A percentile compares a stretch with the other conserved stretches of the same genome.
Conservation (phyloP, 2,888 invertebrate genomes). For the Mythimna albipuncta region DNA sequence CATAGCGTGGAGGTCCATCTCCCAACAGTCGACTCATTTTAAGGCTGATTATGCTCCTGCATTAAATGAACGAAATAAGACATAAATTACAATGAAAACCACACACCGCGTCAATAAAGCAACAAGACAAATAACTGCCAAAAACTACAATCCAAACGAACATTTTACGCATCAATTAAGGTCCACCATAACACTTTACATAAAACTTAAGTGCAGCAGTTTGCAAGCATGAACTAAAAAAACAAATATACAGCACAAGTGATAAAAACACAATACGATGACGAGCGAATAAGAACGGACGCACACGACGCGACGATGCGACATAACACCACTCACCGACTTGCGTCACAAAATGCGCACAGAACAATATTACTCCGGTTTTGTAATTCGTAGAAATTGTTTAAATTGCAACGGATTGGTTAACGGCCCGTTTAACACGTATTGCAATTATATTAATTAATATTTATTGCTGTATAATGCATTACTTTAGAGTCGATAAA, state of each 20-base stretch:
- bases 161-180: conserved; percentile 51
- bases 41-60: too few species aligned
- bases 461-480: conserved; percentile 38
- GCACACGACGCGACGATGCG: conserved; percentile 28
- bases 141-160: conserved; percentile 25
- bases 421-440: conserved; percentile 43
- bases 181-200: conserved; percentile 49
- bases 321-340: background rate
- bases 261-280: conserved; percentile 63
- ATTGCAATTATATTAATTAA: conserved; percentile 51
- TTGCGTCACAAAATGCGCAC: conserved; percentile 49
- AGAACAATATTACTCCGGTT: conserved; percentile 37
- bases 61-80: background rate
- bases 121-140: conserved; percentile 12
- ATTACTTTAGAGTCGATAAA: conserved; percentile 32
- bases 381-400: conserved; percentile 56
- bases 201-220: conserved; percentile 58
- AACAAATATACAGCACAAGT: conserved; percentile 45
- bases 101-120: conserved; percentile 24
- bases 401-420: conserved; percentile 45
- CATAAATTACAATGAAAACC: conserved; percentile 6
- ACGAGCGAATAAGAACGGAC: conserved; percentile 43
- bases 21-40: too few species aligned
- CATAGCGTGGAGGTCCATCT: too few species aligned
- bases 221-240: conserved; percentile 51